Base-by-base conservation (phyloP, 2,113 vertebrate genomes). In the Anser cygnoides region DNA sequence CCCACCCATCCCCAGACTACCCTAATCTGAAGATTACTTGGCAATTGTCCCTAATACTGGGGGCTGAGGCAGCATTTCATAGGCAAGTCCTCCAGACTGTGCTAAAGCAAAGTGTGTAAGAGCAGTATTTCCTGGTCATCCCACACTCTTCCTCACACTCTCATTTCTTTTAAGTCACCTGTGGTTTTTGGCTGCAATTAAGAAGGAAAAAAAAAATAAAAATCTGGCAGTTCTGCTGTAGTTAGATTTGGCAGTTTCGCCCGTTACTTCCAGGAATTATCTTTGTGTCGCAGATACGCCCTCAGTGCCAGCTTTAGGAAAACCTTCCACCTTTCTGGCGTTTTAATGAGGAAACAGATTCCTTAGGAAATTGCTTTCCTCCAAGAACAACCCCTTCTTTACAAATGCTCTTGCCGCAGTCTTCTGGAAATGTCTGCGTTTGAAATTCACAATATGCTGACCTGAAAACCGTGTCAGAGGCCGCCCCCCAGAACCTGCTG, bases 181-280 rank as follows among this genome's bases (percentile, higher is more conserved):
- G 97, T 96, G 95, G 20, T 37, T 97, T 97, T 97, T 97, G 97
- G 96, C 96, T 95, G 65, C 54, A 70, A 57, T 25, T 71, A 54
- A 73, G 54, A 72, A 79, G 66, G 66, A 71, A 91, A 91, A 96
- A 96, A 87, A 49, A 44, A 12, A 50, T 35, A 35, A 35, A 35
- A 25, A 77, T 55, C 84, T 93, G 93, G 90, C 82, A 92, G 61
- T 66, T 79, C 67, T 90, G 76, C 65, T 73, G 73, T 52, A 89
- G 82, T 95, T 35, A 4, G 25, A 84, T 94, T 94, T 96, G 96
- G 95, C 96, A 88, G 79, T 80, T 87, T 93, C 68, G 85, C 66
- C 3, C 9, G 78, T 75, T 93, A 90, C 89, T 97, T 97, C 96
- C 96, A 97, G 96, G 92, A 96, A 96, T 98, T 97, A 96, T 95